These are phyloP conservation scores for Labia minor DNA, from an alignment of 2,888 invertebrate genomes.

Conservation along the genomic window DNA sequence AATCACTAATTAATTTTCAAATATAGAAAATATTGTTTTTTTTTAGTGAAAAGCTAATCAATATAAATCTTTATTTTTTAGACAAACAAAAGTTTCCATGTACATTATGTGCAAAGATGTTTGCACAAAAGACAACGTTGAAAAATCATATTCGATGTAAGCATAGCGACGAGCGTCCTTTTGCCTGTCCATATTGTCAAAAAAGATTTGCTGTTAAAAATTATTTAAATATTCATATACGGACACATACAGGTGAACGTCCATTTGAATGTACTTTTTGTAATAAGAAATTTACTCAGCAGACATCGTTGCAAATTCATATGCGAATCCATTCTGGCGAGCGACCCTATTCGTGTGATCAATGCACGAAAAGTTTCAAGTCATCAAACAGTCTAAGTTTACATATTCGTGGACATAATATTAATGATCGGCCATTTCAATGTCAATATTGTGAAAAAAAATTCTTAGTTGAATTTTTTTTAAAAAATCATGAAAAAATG, in stretches of 20 bases:
- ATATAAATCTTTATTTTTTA: not conserved
- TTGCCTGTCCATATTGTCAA: not conserved
- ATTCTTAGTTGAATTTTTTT: not conserved
- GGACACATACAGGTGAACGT: not conserved
- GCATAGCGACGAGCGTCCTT: not conserved
- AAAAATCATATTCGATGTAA: not conserved
- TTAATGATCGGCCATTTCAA: not conserved
- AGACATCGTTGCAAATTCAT: not conserved
- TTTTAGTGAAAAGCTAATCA: no score
- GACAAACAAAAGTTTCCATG: not conserved
- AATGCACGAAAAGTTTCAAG: not conserved
- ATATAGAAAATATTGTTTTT: no score
- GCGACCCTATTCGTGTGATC: not conserved
- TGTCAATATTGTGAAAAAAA: slow-evolving; percentile 7
- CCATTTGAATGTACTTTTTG: not conserved
- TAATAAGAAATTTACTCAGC: not conserved
- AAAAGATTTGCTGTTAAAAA: not conserved
- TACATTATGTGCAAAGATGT: not conserved
- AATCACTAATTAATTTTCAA: no score
- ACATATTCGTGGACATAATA: not conserved
- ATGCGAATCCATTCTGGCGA: not conserved
- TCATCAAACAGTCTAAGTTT: not conserved
- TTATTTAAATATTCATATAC: not conserved
- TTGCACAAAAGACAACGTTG: not conserved
- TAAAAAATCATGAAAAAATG: not conserved